phyloP scores from a whole-genome alignment of 2,888 invertebrate species.

The Tanytarsus gracilentus region DNA sequence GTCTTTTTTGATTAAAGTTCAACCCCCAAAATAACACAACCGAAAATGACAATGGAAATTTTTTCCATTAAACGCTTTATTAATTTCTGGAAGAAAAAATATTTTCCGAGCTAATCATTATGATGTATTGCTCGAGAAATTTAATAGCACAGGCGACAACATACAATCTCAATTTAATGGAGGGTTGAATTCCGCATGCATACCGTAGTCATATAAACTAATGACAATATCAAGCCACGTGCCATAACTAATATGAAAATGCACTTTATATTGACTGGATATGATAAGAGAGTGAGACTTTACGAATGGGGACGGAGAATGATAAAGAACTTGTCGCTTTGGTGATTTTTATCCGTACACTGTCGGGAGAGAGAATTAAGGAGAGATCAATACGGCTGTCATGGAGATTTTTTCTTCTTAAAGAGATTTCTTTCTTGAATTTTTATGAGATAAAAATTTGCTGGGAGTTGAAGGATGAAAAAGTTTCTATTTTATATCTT shows the following conservation, averaged over 20 bases:
- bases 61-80: constrained; percentile 19
- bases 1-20: constrained; percentile 10
- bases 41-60: not conserved
- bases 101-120: constrained; percentile 16
- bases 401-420: not conserved
- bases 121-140: not conserved
- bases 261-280: constrained; percentile 27
- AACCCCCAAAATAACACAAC: not conserved
- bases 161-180: constrained; percentile 21
- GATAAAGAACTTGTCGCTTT: constrained; percentile 15
- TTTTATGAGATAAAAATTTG: not conserved
- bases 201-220: constrained; percentile 12
- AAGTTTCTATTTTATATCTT: no score
- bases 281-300: constrained; percentile 19
- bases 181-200: constrained; percentile 24
- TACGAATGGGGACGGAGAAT: not conserved
- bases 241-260: constrained; percentile 28
- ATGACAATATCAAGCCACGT: constrained; percentile 26
- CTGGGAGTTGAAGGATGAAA: no score
- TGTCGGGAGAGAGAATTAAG: not conserved
- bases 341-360: not conserved
- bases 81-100: constrained; percentile 1
- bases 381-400: not conserved
- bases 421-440: not conserved
- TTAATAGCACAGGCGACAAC: constrained; percentile 23